Evolutionary conservation across 2,113 vertebrate genomes (phyloP).

Genomic region (Psilopogon haemacephalus): DNA sequence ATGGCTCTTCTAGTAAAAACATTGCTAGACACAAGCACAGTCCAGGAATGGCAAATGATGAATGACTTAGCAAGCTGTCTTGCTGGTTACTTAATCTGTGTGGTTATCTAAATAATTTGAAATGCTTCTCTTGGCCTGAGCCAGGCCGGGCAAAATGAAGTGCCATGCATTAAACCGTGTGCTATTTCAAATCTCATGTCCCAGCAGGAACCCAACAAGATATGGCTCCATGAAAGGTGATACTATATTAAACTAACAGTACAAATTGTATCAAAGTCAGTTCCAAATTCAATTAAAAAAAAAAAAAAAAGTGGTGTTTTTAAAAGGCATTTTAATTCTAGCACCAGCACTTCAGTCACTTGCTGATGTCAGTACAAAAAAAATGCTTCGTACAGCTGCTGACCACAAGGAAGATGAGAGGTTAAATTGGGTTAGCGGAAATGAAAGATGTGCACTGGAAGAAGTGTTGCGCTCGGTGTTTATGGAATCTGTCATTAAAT

Average conservation of each 20-base stretch:
- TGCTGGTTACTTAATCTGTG: slow-evolving; percentile 60
- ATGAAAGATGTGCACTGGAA: slow-evolving; percentile 32
- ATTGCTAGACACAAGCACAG: slow-evolving; percentile 26
- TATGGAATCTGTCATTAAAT: slow-evolving; percentile 71
- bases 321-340: slow-evolving; percentile 34
- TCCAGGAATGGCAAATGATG: slow-evolving; percentile 66
- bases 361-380: slow-evolving; percentile 40
- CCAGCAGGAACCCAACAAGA: slow-evolving; percentile 51
- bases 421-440: slow-evolving; percentile 47
- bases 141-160: slow-evolving; percentile 41
- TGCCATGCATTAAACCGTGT: slow-evolving; percentile 45
- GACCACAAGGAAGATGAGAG: slow-evolving; percentile 50
- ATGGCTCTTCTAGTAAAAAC: slow-evolving; percentile 45
- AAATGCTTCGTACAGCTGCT: slow-evolving; percentile 45
- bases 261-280: slow-evolving; percentile 45
- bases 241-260: slow-evolving; percentile 58
- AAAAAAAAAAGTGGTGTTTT: not conserved
- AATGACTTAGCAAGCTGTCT: slow-evolving; percentile 64
- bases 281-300: slow-evolving; percentile 56
- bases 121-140: slow-evolving; percentile 64
- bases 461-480: slow-evolving; percentile 66
- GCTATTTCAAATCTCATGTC: slow-evolving; percentile 43
- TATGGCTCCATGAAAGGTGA: slow-evolving; percentile 28
- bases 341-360: slow-evolving; percentile 22
- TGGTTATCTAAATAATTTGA: slow-evolving; percentile 63